Evolutionary conservation across 2,113 vertebrate species (phyloP), one percentile per base, ranked within the genome.

Genomic region (Sigmodon hispidus): DNA sequence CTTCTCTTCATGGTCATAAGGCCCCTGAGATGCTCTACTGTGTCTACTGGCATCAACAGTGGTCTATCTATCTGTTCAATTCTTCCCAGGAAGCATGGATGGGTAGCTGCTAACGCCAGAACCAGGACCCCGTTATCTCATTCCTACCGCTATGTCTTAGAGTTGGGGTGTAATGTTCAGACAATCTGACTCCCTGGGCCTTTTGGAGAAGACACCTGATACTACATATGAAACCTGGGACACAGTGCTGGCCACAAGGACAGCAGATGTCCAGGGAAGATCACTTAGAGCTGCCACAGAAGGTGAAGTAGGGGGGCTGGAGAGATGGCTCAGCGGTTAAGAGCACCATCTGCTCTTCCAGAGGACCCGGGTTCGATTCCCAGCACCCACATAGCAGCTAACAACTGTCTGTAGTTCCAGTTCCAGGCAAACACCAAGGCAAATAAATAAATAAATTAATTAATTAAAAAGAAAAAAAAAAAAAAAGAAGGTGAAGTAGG

Each of bases 81-180:
- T 87, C 67, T 90, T 45, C 15, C 40, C 12, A n/a, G 45, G 69
- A 70, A 45, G 75, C 3, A 26, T 31, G 17, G 19, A 26, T 40
- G 48, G 52, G 67, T 52, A 1, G 4, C 31, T 15, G 59, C 52
- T 22, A 17, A 67, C 43, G 59, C 19, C 16, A 31, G 29, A 29
- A 13, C 17, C 5, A 19, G 45, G 69, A 29, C 6, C 24, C 43
- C 36, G 2, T n/a, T n/a, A 55, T 45, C 52, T 55, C 34, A 0
- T 0, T 34, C 69, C 10, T 52, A 0, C 1, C 11, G 1, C 59
- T 5, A 2, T 0, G 21, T 22, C 59, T 6, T 1, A 0, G 73
- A 75, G 34, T 29, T 31, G 40, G 43, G 84, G 5, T 36, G 40
- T 2, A 29, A 13, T 36, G 9, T 4, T 22, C 22, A 31, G 80